Percentiles rank a stretch among this genome's conserved stretches.
Evolutionary conservation across 2,797 vertebrate species (phyloP).

Genomic region (Odontamblyopus lacepedii): DNA sequence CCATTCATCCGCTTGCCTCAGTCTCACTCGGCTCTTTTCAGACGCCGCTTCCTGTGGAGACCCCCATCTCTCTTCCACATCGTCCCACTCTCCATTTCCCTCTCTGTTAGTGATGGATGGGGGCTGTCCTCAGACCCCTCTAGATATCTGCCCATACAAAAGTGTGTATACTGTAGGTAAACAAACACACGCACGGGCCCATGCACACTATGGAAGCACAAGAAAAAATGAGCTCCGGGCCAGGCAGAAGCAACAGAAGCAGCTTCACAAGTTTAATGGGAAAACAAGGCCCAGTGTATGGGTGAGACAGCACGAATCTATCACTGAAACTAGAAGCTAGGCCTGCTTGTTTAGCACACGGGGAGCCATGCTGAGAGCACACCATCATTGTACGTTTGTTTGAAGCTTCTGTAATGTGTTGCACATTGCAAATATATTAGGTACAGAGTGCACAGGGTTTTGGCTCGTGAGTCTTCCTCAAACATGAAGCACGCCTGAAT

Average conservation of each 20-base stretch:
- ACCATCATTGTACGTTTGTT: constrained; percentile 48
- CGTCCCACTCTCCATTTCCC: constrained; percentile 60
- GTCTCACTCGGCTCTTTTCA: constrained; percentile 38
- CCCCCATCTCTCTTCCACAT: constrained; percentile 63
- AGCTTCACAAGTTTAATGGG: constrained; percentile 62
- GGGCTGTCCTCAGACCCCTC: constrained; percentile 59
- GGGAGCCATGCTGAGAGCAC: constrained; percentile 40
- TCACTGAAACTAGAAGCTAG: constrained; percentile 59
- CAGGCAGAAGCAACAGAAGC: constrained; percentile 59
- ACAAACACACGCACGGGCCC: constrained; percentile 37
- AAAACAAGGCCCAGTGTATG: constrained; percentile 64
- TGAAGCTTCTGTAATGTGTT: constrained; percentile 45
- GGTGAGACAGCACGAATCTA: constrained; percentile 71
- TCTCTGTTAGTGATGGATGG: constrained; percentile 71
- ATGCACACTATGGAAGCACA: constrained; percentile 15
- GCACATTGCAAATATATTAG: constrained; percentile 50
- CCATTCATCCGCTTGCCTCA: constrained; percentile 58
- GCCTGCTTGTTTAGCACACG: constrained; percentile 55
- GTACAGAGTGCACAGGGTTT: constrained; percentile 25
- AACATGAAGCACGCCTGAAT: constrained; percentile 16
- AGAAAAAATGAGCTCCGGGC: constrained; percentile 36
- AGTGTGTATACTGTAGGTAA: constrained; percentile 40
- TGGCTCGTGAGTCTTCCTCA: constrained; percentile 14
- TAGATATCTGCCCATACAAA: constrained; percentile 68
- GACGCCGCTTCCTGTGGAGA: constrained; percentile 57